Base-by-base conservation (phyloP, 2,888 invertebrate species). In the Metalampra italica region DNA sequence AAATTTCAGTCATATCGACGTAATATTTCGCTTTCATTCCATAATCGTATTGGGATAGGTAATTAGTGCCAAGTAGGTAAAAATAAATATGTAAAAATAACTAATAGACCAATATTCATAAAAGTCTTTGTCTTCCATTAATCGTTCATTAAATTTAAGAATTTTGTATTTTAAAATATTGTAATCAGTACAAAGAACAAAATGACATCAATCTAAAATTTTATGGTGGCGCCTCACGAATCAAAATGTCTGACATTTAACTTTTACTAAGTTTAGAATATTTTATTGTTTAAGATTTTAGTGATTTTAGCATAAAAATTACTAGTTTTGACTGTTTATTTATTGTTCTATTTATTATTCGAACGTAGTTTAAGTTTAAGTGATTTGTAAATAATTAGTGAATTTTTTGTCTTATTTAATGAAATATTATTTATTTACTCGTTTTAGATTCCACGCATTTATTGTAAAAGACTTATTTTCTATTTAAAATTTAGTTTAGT, bases 331-430 rank as follows among this genome's bases (percentile, higher is more conserved):
- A 83, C 79, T 82, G 80, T 82, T 81, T 82, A 83, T 83, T 86
- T 84, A 78, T 78, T 78, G 65, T 69, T 74, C 68, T 82, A 85
- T 85, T 83, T 82, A 83, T 85, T 84, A 56, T 67, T 62, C 68
- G 52, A 66, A 54, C 52, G 39, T 77, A 79, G 73, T 60, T 46
- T 60, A 32, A 43, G 13, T 32, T 22, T 80, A 75, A 68, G 75
- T 71, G 59, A 69, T 63, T 70, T 86, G 86, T 86, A 86, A 82
- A 86, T 86, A 51, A 80, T 74, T 81, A 81, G 78, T 66, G 65
- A 77, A 77, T 75, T 78, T 71, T 68, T 59, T 57, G 54, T 59
- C 52, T 44, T 63, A 51, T 53, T n/a, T 54, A 49, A 3, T 22
- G 22, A 22, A 57, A 54, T 54, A 45, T 60, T 66, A 63, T 64